Evolutionary conservation across 2,797 vertebrate species (phyloP).

Genomic region (Ataeniobius toweri): DNA sequence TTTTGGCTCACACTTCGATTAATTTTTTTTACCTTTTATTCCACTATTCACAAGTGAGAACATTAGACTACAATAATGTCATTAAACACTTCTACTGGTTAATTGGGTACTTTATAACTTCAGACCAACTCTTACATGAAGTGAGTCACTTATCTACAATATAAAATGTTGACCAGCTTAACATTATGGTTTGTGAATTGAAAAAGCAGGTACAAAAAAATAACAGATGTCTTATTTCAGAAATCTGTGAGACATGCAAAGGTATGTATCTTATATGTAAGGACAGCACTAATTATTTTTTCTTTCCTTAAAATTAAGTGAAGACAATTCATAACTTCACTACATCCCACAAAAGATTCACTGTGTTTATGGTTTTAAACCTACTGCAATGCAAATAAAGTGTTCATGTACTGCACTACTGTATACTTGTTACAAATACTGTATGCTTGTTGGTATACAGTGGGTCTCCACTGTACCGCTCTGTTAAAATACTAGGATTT

Average conservation of each 20-base stretch:
- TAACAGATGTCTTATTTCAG: neutral
- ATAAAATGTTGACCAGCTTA: neutral
- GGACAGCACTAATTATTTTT: neutral
- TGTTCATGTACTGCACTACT: too few relatives aligned
- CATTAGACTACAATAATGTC: slow-evolving; percentile 23
- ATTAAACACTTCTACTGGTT: slow-evolving; percentile 17
- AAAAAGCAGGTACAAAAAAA: slow-evolving; percentile 1
- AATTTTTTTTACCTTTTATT: slow-evolving; percentile 15
- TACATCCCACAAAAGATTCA: too few relatives aligned
- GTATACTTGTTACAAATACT: too few relatives aligned
- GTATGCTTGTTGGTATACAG: too few relatives aligned
- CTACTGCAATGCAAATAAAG: too few relatives aligned
- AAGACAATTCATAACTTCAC: neutral
- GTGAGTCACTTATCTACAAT: slow-evolving; percentile 2
- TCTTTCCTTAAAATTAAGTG: neutral
- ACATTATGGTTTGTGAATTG: neutral
- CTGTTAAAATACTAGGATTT: too few relatives aligned
- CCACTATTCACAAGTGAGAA: slow-evolving; percentile 26
- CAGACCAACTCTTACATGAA: slow-evolving; percentile 5
- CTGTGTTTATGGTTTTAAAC: too few relatives aligned
- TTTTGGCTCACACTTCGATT: slow-evolving; percentile 14
- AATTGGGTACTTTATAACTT: slow-evolving; percentile 7
- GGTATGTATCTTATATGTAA: neutral
- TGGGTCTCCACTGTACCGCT: too few relatives aligned
- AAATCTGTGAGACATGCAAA: neutral